phyloP scores from a whole-genome alignment of 1,140 invertebrate genomes.

The Hesperophylax magnus region DNA sequence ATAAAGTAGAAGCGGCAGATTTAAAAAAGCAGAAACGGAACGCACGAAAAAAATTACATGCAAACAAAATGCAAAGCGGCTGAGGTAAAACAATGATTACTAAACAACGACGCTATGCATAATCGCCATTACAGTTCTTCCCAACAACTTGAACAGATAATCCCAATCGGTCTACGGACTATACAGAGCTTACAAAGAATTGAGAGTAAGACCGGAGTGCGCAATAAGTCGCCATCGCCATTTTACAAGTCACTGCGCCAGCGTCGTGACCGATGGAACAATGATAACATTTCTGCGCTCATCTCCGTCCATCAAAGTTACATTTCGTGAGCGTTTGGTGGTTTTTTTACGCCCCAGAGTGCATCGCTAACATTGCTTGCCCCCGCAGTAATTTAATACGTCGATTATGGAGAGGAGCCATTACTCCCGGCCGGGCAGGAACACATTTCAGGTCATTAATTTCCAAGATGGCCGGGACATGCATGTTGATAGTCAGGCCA shows the following conservation, averaged over 20 bases:
- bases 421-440: background rate
- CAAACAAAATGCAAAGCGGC: too few species aligned
- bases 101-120: too few species aligned
- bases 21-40: too few species aligned
- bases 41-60: too few species aligned
- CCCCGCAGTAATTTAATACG: slow-evolving; percentile 23
- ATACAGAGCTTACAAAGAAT: too few species aligned
- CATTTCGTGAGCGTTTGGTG: slow-evolving; percentile 2
- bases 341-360: slow-evolving; percentile 15
- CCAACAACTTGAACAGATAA: too few species aligned
- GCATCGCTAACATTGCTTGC: background rate
- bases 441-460: slow-evolving; percentile 18
- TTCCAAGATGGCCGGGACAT: slow-evolving; percentile 9
- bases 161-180: too few species aligned
- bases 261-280: slow-evolving; percentile 31
- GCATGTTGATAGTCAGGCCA: background rate
- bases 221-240: too few species aligned
- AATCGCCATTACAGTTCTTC: too few species aligned
- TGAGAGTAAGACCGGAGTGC: too few species aligned
- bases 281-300: slow-evolving; percentile 25
- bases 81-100: too few species aligned
- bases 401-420: background rate
- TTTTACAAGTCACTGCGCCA: slow-evolving; percentile 2
- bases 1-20: too few species aligned
- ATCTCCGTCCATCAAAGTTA: slow-evolving; percentile 12